Conservation (phyloP, 1,140 invertebrate species). For the Oryctes rhinoceros region DNA sequence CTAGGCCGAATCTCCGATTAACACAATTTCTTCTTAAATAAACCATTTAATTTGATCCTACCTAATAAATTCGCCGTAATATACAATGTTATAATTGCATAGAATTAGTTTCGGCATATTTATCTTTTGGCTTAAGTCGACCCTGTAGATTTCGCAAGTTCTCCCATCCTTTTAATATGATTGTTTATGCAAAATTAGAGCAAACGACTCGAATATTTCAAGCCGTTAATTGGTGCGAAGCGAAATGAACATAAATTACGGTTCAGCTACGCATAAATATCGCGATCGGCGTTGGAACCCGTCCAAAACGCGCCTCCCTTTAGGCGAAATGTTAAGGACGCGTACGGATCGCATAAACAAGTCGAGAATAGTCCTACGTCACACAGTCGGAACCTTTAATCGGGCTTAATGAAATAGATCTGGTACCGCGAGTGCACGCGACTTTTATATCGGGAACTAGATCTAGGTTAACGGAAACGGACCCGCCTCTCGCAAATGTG, state of each 20-base stretch:
- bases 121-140: too few species aligned
- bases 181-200: too few species aligned
- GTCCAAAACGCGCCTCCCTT: background rate
- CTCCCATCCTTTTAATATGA: too few species aligned
- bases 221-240: background rate
- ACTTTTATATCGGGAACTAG: background rate
- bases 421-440: too few species aligned
- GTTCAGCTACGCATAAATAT: background rate
- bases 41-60: too few species aligned
- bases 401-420: background rate
- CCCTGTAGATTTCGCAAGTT: too few species aligned
- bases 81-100: too few species aligned
- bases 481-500: too few species aligned
- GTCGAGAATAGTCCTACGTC: slow-evolving; percentile 12
- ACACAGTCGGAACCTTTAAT: background rate
- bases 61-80: too few species aligned
- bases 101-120: too few species aligned
- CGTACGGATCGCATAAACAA: background rate
- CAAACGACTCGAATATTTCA: background rate
- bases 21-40: too few species aligned
- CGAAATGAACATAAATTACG: background rate
- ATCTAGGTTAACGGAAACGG: slow-evolving; percentile 2
- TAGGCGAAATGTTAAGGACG: background rate
- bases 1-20: too few species aligned
- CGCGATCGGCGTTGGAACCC: background rate